These are phyloP conservation scores for Poicephalus gulielmi DNA, from an alignment of 2,113 vertebrate species.

Conservation along the genomic window DNA sequence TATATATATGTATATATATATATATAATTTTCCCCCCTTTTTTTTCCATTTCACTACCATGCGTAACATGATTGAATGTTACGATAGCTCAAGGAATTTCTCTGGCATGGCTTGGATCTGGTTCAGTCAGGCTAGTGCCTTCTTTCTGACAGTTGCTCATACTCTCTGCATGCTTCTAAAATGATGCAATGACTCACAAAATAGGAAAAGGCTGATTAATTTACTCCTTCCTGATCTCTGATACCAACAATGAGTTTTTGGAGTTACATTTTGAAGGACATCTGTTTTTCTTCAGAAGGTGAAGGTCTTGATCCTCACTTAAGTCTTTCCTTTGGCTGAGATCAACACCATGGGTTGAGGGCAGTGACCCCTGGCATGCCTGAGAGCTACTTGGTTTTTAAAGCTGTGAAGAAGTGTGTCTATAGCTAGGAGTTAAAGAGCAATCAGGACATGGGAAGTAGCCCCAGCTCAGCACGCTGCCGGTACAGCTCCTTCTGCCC, in stretches of 20 bases:
- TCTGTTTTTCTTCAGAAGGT: neutral
- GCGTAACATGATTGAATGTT: neutral
- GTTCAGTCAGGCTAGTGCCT: neutral
- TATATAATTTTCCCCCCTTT: neutral
- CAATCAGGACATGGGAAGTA: neutral
- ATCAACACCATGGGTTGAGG: neutral
- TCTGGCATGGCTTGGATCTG: neutral
- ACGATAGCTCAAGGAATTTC: neutral
- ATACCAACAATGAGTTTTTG: neutral
- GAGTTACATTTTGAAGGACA: neutral
- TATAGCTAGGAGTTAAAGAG: neutral
- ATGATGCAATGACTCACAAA: neutral
- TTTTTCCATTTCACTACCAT: neutral
- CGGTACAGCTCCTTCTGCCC: rapidly evolving
- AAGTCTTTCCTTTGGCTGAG: neutral
- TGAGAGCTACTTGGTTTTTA: neutral
- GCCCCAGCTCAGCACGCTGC: rapidly evolving
- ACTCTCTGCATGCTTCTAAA: neutral
- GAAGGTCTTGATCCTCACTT: neutral
- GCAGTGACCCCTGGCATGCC: neutral
- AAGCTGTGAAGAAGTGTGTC: neutral
- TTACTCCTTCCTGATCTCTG: neutral
- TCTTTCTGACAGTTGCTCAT: rapidly evolving
- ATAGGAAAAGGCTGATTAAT: neutral
- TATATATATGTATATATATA: neutral